Percentiles rank a stretch among this genome's conserved stretches.
Evolutionary conservation across 1,140 invertebrate genomes (phyloP).

Genomic region (Musca domestica): DNA sequence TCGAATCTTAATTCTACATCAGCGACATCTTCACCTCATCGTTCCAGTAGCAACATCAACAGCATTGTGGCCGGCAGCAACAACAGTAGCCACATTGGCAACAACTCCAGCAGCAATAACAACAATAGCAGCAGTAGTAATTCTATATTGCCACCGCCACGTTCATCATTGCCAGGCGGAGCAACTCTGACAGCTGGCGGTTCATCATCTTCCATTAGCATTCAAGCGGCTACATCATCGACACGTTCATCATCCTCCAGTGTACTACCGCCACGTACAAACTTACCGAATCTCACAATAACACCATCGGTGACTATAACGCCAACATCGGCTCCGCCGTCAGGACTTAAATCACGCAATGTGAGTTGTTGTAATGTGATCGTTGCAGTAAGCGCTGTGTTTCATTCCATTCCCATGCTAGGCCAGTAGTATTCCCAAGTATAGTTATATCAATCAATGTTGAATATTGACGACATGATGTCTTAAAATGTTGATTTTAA

Average conservation of each 20-base stretch:
- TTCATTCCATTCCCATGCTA: slow-evolving; percentile 15
- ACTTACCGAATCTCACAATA: slow-evolving; percentile 59
- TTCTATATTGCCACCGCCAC: slow-evolving; percentile 48
- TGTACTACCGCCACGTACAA: slow-evolving; percentile 45
- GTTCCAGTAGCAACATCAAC: slow-evolving; percentile 23
- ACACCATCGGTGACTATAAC: slow-evolving; percentile 68
- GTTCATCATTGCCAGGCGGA: slow-evolving; percentile 57
- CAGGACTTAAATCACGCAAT: slow-evolving; percentile 58
- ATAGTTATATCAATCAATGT: too few species aligned
- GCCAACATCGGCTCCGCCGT: slow-evolving; percentile 64
- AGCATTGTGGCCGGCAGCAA: not conserved
- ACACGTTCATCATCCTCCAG: slow-evolving; percentile 36
- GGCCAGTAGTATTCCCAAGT: too few species aligned
- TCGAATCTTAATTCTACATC: slow-evolving; percentile 34
- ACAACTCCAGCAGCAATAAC: slow-evolving; percentile 2
- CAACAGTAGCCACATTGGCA: slow-evolving; percentile 4
- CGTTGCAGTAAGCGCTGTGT: slow-evolving; percentile 53
- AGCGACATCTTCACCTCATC: slow-evolving; percentile 38
- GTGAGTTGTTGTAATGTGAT: slow-evolving; percentile 55
- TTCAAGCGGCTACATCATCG: slow-evolving; percentile 33
- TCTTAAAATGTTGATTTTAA: too few species aligned
- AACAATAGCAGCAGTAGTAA: slow-evolving; percentile 22
- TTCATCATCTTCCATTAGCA: slow-evolving; percentile 26
- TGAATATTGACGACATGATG: too few species aligned
- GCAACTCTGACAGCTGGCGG: slow-evolving; percentile 60